A percentile compares a stretch with the other conserved stretches of the same genome.
phyloP scores from a whole-genome alignment of 1,140 invertebrate genomes.

The Megalonaias nervosa region DNA sequence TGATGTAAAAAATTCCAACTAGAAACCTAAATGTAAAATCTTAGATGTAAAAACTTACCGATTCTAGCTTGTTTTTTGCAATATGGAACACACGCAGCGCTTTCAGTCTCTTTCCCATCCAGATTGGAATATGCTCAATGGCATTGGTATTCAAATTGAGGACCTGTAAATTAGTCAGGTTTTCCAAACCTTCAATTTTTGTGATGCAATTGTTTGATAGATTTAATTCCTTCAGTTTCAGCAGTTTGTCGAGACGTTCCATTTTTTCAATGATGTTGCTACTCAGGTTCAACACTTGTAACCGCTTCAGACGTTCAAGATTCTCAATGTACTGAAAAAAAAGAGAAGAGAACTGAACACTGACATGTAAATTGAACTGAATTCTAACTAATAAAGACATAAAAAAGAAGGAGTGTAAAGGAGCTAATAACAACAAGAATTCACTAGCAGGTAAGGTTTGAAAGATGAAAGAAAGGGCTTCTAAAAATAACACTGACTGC shows the following conservation, averaged over 20 bases:
- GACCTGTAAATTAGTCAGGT: slow-evolving; percentile 57
- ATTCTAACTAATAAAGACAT: too few relatives aligned
- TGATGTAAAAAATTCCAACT: background rate
- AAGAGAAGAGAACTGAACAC: background rate
- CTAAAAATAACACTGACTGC: too few relatives aligned
- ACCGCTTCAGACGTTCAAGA: slow-evolving; percentile 56
- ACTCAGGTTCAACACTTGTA: slow-evolving; percentile 63
- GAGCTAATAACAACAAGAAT: background rate
- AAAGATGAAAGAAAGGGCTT: too few relatives aligned
- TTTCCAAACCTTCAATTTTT: slow-evolving; percentile 66
- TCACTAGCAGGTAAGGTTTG: too few relatives aligned
- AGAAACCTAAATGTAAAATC: background rate
- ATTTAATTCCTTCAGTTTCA: slow-evolving; percentile 63
- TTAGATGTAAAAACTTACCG: slow-evolving; percentile 47
- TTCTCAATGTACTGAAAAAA: slow-evolving; percentile 69
- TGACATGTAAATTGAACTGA: too few relatives aligned
- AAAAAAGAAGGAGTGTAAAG: background rate
- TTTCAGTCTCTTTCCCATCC: slow-evolving; percentile 64
- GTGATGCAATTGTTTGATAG: slow-evolving; percentile 61
- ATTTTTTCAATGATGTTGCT: slow-evolving; percentile 68
- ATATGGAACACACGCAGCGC: slow-evolving; percentile 62
- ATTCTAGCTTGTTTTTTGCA: slow-evolving; percentile 62
- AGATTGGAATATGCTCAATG: slow-evolving; percentile 66
- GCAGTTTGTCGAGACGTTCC: slow-evolving; percentile 65
- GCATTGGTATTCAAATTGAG: slow-evolving; percentile 63